Evolutionary conservation across 2,113 vertebrate genomes (phyloP).

Genomic region (Oryzias melastigma): DNA sequence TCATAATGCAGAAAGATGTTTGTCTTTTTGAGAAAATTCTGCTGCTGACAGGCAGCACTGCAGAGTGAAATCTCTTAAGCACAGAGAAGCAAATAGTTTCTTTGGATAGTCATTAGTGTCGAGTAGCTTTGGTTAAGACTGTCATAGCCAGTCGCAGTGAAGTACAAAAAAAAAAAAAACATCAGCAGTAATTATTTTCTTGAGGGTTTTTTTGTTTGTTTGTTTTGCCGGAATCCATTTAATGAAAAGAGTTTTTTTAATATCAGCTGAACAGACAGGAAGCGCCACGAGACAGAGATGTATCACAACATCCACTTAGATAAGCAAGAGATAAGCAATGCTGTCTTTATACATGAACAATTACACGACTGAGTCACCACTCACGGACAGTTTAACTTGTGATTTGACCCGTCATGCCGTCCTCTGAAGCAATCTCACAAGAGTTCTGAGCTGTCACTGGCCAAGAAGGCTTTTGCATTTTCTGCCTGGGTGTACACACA

Average conservation of each 20-base stretch:
- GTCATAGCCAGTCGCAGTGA: background rate
- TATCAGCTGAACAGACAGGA: slow-evolving; percentile 5
- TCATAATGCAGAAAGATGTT: background rate
- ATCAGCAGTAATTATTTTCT: slow-evolving; percentile 15
- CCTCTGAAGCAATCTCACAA: background rate
- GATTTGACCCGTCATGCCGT: slow-evolving; percentile 7
- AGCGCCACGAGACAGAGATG: background rate
- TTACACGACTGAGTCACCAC: slow-evolving; percentile 20
- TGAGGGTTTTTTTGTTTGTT: slow-evolving; percentile 10
- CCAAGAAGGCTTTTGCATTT: background rate
- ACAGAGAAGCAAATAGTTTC: background rate
- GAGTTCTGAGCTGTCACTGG: background rate
- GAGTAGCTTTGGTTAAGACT: background rate
- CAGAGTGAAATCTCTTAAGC: slow-evolving; percentile 6
- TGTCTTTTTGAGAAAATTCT: slow-evolving; percentile 7
- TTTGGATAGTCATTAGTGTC: slow-evolving; percentile 6
- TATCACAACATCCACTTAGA: slow-evolving; percentile 1
- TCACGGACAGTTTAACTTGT: slow-evolving; percentile 15
- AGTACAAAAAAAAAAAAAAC: background rate
- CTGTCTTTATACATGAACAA: slow-evolving; percentile 3
- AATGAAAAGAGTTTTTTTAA: slow-evolving; percentile 5
- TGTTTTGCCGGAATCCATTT: slow-evolving; percentile 4
- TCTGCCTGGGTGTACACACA: background rate
- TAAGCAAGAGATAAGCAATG: slow-evolving; percentile 1
- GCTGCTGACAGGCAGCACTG: slow-evolving; percentile 3